phyloP scores from a whole-genome alignment of 2,113 vertebrate species.

The Ginglymostoma cirratum region DNA sequence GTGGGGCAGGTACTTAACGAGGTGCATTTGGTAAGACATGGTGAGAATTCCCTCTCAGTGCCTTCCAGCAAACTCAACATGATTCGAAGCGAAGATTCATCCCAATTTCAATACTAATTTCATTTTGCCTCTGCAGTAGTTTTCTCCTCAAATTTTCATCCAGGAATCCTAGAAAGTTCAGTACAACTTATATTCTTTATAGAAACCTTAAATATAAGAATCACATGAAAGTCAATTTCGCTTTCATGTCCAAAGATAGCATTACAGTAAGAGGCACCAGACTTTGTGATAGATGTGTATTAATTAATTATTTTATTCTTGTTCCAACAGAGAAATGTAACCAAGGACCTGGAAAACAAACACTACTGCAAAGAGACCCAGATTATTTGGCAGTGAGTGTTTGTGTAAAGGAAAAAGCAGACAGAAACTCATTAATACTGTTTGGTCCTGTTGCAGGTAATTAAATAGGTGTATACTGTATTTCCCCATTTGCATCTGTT shows the following conservation, averaged over 20 bases:
- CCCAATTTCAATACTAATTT: neutral
- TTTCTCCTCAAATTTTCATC: neutral
- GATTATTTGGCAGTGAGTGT: neutral
- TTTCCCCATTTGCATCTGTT: slow-evolving; percentile 19
- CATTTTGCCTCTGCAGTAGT: neutral
- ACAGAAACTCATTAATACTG: neutral
- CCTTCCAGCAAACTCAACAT: too few relatives aligned
- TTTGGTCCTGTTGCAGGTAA: neutral
- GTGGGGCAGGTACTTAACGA: too few relatives aligned
- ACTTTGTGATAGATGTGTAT: neutral
- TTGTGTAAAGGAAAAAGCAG: neutral
- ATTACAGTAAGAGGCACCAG: neutral
- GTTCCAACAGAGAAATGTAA: neutral
- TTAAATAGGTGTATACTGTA: neutral
- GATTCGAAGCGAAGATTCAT: too few relatives aligned
- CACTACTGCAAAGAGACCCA: neutral
- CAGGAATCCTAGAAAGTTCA: neutral
- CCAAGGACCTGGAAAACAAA: neutral
- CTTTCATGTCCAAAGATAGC: neutral
- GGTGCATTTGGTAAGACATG: too few relatives aligned
- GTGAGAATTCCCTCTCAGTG: too few relatives aligned
- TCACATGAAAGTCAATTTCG: neutral
- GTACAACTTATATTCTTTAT: neutral
- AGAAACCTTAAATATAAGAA: neutral
- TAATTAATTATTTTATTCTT: too few relatives aligned